phyloP scores from a whole-genome alignment of 2,797 vertebrate genomes.

The Babyrousa celebensis region DNA sequence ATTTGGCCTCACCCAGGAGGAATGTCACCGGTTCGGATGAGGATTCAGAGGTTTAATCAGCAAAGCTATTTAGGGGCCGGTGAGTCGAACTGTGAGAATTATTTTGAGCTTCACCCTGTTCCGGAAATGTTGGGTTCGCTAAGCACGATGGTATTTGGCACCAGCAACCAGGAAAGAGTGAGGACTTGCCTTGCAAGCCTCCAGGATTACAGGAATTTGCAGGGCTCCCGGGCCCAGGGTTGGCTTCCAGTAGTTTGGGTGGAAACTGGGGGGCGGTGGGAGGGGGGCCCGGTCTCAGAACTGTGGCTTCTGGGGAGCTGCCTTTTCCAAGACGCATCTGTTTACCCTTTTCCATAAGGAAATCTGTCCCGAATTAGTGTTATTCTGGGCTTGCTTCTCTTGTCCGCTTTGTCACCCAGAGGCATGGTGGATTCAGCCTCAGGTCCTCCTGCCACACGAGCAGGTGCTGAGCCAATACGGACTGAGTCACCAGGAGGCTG shows the following conservation, averaged over 20 bases:
- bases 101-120: conserved; percentile 78
- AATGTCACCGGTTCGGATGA: conserved; percentile 54
- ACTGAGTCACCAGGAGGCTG: neutral
- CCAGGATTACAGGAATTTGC: conserved; percentile 56
- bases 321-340: conserved; percentile 14
- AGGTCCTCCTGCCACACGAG: neutral
- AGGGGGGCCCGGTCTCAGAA: neutral
- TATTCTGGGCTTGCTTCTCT: neutral
- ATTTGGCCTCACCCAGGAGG: conserved; percentile 22
- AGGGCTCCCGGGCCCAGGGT: neutral
- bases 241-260: neutral
- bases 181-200: conserved; percentile 9
- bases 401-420: conserved; percentile 45
- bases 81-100: conserved; percentile 80
- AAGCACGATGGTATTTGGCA: conserved; percentile 76
- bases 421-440: neutral
- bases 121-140: conserved; percentile 68
- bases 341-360: conserved; percentile 44
- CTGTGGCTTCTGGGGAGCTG: neutral
- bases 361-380: conserved; percentile 15
- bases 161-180: conserved; percentile 29
- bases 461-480: conserved; percentile 10
- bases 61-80: conserved; percentile 83
- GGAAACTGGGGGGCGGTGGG: neutral
- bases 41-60: conserved; percentile 79